Percentiles rank a stretch among this genome's conserved stretches.
phyloP scores from a whole-genome alignment of 2,888 invertebrate species.

The Aphidoletes aphidimyza region DNA sequence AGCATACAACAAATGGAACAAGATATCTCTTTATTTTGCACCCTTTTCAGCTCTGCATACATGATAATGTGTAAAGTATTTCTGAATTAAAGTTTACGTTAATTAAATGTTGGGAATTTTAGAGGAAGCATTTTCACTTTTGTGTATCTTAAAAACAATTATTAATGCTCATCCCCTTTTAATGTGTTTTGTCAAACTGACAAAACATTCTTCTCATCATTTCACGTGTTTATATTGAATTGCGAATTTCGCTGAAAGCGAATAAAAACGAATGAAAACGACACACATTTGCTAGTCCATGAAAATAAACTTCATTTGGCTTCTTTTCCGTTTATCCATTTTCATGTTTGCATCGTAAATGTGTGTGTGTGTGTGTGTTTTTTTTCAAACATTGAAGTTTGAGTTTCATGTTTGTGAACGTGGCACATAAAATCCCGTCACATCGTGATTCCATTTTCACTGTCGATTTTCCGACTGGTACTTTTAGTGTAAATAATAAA shows the following conservation, averaged over 20 bases:
- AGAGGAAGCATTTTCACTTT: not conserved
- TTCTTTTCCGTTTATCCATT: not conserved
- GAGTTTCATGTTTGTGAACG: too few relatives aligned
- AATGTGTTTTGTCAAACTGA: not conserved
- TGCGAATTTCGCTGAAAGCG: not conserved
- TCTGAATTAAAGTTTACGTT: not conserved
- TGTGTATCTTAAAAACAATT: not conserved
- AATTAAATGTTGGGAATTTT: constrained; percentile 21
- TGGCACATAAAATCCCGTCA: too few relatives aligned
- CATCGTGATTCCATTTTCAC: too few relatives aligned
- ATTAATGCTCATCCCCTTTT: not conserved
- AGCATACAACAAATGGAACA: too few relatives aligned
- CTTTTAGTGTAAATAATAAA: not conserved
- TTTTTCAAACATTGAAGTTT: too few relatives aligned
- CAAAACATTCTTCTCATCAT: not conserved
- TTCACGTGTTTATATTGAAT: not conserved
- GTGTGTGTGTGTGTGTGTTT: not conserved
- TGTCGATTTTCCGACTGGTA: not conserved
- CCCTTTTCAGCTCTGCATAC: not conserved
- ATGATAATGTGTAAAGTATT: not conserved
- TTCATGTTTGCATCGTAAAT: constrained; percentile 32
- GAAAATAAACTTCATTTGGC: not conserved
- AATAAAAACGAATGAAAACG: not conserved
- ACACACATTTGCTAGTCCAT: not conserved
- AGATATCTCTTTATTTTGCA: too few relatives aligned